These are phyloP conservation scores for Heliconius nattereri DNA, from an alignment of 1,140 invertebrate genomes.

Conservation along the genomic window DNA sequence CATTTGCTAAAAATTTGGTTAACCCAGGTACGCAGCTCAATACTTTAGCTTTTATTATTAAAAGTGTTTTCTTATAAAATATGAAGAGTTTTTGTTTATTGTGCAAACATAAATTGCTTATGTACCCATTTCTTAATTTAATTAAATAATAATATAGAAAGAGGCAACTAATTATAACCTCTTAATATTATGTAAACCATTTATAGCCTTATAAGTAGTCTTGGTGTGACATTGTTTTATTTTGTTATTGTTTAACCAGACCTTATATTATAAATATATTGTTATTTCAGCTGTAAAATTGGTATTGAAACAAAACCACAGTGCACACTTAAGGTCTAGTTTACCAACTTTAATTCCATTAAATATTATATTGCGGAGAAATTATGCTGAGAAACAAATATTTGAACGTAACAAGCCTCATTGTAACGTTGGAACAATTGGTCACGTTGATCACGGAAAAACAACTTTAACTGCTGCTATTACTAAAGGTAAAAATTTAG, in stretches of 20 bases:
- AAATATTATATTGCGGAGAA: conserved; percentile 67
- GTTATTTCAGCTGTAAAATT: conserved; percentile 60
- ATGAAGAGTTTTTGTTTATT: not conserved
- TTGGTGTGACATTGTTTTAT: not conserved
- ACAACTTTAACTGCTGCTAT: conserved; percentile 99
- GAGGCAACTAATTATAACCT: not conserved
- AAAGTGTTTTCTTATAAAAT: not conserved
- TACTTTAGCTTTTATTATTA: not conserved
- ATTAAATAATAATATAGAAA: not conserved
- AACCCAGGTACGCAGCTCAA: conserved; percentile 62
- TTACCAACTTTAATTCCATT: conserved; percentile 60
- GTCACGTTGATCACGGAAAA: conserved; percentile 99
- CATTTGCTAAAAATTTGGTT: conserved; percentile 77
- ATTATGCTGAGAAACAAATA: conserved; percentile 88
- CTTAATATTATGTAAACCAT: conserved; percentile 21
- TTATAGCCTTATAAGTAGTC: not conserved
- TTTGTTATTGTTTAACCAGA: not conserved
- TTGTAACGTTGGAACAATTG: conserved; percentile 99
- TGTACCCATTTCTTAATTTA: not conserved
- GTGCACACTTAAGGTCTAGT: conserved; percentile 50
- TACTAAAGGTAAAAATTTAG: conserved; percentile 86
- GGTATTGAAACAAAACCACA: conserved; percentile 65
- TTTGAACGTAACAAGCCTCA: conserved; percentile 94
- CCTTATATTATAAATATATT: not conserved
- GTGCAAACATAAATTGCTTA: not conserved